Base-by-base conservation (phyloP, 2,113 vertebrate genomes). In the Solea solea region DNA sequence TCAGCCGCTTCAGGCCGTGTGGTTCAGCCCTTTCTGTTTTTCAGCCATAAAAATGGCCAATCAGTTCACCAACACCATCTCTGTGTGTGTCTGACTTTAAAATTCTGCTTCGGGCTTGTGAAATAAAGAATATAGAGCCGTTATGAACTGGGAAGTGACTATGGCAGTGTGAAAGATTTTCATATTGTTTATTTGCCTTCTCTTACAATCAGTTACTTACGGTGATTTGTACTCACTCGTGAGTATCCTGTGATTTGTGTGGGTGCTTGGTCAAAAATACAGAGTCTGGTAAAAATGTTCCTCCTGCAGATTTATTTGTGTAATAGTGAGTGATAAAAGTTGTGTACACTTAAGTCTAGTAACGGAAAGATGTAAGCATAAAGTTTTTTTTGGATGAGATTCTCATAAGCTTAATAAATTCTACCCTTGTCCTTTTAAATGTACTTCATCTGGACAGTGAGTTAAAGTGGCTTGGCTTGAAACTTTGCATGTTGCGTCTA, bases 151-250 rank as follows among this genome's bases (percentile, higher is more conserved):
- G 44, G 57, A 74, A 69, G 53, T 80, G 21, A 75, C 46, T 82
- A 84, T 11, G 2, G 76, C 87, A 78, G 72, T 82, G 63, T 48
- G 75, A 79, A n/a, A 44, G 8, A 9, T 59, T 46, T 45, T n/a
- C 1, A 69, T 41, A 16, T 42, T 67, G 11, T 59, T 64, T 65
- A 76, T 64, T 48, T 50, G 1, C 9, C 14, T 62, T 8, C 41
- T 49, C 2, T 52, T 15, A 21, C 15, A 11, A 61, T 61, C 15
- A 9, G 4, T 53, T 74, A 12, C 42, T 54, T 2, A 21, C 63
- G n/a, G 9, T 39, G 7, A 1, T 9, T 65, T 9, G 28, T 3
- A 61, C 52, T 11, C 10, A 28, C 13, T n/a, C 6, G 42, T 63
- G 15, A 41, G 4, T 25, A 41, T 66, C 11, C 21, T 74, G 28